These are phyloP conservation scores for Scaptomyza hsui DNA, from an alignment of 1,140 invertebrate species.

Conservation along the genomic window DNA sequence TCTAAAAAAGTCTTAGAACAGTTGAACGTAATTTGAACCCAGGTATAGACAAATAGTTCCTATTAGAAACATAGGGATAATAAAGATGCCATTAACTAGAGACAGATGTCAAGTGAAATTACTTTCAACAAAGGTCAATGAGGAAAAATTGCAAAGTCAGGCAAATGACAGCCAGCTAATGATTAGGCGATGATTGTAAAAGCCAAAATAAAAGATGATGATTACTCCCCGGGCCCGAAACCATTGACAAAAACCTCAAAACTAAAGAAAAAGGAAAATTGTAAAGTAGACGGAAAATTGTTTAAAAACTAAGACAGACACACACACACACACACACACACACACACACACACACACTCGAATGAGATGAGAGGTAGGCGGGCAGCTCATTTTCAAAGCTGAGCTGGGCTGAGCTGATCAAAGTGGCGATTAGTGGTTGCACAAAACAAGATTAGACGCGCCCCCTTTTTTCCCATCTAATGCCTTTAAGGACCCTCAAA, in stretches of 20 bases:
- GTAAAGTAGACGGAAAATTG: not conserved
- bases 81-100: conserved; percentile 9
- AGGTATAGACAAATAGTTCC: too few relatives aligned
- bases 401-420: conserved; percentile 35
- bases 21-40: too few relatives aligned
- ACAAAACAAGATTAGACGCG: conserved; percentile 52
- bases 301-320: not conserved
- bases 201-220: conserved; percentile 1
- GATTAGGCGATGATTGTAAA: conserved; percentile 37
- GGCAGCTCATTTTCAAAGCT: conserved; percentile 31
- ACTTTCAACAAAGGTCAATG: not conserved
- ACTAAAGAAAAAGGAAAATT: not conserved
- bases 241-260: not conserved
- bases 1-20: too few relatives aligned
- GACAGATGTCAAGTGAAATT: conserved; percentile 46
- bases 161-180: conserved; percentile 14
- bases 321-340: conserved; percentile 4
- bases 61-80: not conserved
- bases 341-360: not conserved
- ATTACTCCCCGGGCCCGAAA: not conserved
- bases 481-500: conserved; percentile 30
- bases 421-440: conserved; percentile 45
- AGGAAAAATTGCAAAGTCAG: conserved; percentile 23
- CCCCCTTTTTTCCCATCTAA: conserved; percentile 16
- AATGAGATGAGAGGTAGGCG: conserved; percentile 25